phyloP scores from a whole-genome alignment of 2,797 vertebrate genomes.

The Diglossa cyanea region DNA sequence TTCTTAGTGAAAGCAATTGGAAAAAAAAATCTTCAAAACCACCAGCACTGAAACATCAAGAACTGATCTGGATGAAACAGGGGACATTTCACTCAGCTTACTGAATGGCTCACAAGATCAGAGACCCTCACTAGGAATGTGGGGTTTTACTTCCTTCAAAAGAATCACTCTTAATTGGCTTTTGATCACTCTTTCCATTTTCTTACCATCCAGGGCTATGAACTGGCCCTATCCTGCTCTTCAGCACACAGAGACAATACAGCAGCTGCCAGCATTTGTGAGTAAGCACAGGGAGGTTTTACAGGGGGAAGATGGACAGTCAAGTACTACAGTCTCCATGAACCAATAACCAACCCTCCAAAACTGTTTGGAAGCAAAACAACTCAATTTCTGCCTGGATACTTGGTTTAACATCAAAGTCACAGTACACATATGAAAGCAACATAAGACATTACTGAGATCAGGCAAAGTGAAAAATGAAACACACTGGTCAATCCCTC shows the following conservation, averaged over 20 bases:
- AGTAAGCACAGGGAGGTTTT: neutral
- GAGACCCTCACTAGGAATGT: neutral
- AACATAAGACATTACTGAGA: rapidly evolving
- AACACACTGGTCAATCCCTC: neutral
- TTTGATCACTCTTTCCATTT: neutral
- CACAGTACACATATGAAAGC: rapidly evolving
- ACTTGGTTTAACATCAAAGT: neutral
- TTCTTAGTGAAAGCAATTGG: neutral
- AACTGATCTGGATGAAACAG: neutral
- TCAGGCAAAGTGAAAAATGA: neutral
- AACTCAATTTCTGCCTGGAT: neutral
- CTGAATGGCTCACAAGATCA: neutral
- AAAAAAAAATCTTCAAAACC: neutral
- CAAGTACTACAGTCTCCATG: neutral
- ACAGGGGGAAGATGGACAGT: neutral
- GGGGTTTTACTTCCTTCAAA: neutral
- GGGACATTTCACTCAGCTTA: neutral
- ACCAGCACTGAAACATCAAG: neutral
- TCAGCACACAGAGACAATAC: neutral
- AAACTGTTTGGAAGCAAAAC: neutral
- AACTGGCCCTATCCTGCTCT: neutral
- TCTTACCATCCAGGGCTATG: neutral
- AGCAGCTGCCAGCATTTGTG: neutral
- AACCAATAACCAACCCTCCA: neutral
- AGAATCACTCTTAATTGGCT: neutral